Evolutionary conservation across 2,888 invertebrate species (phyloP).

Genomic region (Sesia apiformis): DNA sequence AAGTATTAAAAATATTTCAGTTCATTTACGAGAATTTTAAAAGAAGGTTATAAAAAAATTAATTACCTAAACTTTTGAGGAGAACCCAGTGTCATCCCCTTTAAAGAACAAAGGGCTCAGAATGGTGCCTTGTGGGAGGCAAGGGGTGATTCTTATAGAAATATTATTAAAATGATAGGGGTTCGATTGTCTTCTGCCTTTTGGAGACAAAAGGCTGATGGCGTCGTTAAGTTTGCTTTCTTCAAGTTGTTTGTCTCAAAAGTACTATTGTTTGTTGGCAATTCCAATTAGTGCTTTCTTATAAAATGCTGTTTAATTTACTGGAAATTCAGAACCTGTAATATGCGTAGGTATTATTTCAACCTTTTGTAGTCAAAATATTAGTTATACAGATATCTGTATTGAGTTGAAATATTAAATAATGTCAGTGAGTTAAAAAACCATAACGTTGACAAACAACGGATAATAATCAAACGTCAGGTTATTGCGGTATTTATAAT

Average conservation of each 20-base stretch:
- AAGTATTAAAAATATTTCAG: constrained; percentile 20
- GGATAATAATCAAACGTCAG: too few relatives aligned
- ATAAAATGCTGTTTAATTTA: background rate
- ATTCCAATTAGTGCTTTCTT: background rate
- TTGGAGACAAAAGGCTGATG: constrained; percentile 33
- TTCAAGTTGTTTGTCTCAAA: constrained; percentile 34
- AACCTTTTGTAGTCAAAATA: too few relatives aligned
- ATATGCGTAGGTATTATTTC: too few relatives aligned
- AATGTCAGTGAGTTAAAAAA: too few relatives aligned
- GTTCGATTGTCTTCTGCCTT: constrained; percentile 45
- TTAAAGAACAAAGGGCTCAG: constrained; percentile 47
- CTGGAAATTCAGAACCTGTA: background rate
- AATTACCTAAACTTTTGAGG: constrained; percentile 46
- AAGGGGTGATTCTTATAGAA: constrained; percentile 51
- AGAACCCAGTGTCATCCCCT: constrained; percentile 26
- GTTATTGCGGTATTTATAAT: too few relatives aligned
- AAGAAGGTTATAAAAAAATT: constrained; percentile 39
- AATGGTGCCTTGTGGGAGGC: constrained; percentile 18
- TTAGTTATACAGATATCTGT: too few relatives aligned
- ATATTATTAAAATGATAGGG: constrained; percentile 52
- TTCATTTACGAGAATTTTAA: constrained; percentile 26
- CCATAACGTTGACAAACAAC: too few relatives aligned
- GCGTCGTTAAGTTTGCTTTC: constrained; percentile 32
- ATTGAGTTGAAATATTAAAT: too few relatives aligned
- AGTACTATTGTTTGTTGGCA: constrained; percentile 16